Base-by-base conservation (phyloP, 2,888 invertebrate genomes). In the Drosophila pegasa region DNA sequence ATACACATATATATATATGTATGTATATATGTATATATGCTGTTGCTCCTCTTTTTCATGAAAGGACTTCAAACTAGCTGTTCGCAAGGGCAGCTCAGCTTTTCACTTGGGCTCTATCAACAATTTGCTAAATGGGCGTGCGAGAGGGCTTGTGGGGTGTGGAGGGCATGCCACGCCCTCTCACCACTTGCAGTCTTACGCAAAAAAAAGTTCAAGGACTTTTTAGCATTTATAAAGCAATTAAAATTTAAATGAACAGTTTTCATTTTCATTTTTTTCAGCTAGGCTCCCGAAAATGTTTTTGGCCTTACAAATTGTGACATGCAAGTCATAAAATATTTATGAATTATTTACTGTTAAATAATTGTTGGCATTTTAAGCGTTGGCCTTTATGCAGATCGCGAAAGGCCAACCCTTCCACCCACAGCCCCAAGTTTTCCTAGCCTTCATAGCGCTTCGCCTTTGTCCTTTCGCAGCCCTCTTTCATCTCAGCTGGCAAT, bases 211-310 rank as follows among this genome's bases (percentile, higher is more conserved):
- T 90, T 89, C 89, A 90, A 89, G 90, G 90, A 87, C 89, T 89
- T 89, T 88, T 90, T 82, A 87, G 85, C 89, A 90, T 90, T 90
- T 89, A 90, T 90, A 90, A 90, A 90, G 90, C 90, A 90, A 90
- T 90, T 90, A 90, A 90, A 90, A 90, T 90, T 90, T 88, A 90
- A 90, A 90, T 90, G 88, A 90, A 87, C 82, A 88, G 79, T 48
- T 48, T n/a, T 31, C 31, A 18, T 20, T 20, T 33, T 20, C 14
- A 14, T 29, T 48, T 18, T 31, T 31, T 47, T 14, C 35, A 87
- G 86, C 80, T 79, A 61, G 22, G 4, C 59, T 65, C n/a, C 54
- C 22, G 10, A 72, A 66, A 74, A 64, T 62, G 62, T 67, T 78
- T 78, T 71, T 61, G 33, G 48, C 47, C 71, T 61, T 75, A 75